A percentile compares a stretch with the other conserved stretches of the same genome.
Evolutionary conservation across 2,888 invertebrate species (phyloP).

Genomic region (Automeris io): DNA sequence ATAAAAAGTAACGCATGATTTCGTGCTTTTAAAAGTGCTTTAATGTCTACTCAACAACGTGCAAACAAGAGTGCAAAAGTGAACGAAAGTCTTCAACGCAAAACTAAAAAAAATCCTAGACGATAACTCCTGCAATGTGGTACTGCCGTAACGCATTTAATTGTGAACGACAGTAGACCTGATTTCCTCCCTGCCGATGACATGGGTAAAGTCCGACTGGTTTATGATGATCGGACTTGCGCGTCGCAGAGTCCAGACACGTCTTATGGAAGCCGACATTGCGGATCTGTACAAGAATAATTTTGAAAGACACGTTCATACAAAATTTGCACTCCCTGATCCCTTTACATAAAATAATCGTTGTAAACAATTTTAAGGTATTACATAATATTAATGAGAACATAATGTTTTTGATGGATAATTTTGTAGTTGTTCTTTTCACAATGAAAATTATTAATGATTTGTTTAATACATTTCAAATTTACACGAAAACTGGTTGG

Average conservation of each 20-base stretch:
- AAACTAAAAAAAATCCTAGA: slow-evolving; percentile 27
- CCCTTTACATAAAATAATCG: neutral
- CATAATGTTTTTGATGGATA: too few species aligned
- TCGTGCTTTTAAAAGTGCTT: slow-evolving; percentile 23
- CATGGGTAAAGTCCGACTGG: slow-evolving; percentile 98
- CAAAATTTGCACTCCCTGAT: slow-evolving; percentile 41
- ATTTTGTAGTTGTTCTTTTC: too few species aligned
- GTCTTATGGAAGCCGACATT: slow-evolving; percentile 92
- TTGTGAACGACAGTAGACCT: slow-evolving; percentile 83
- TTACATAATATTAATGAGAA: too few species aligned
- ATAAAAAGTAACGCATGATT: slow-evolving; percentile 31
- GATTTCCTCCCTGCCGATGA: slow-evolving; percentile 99
- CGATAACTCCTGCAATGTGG: slow-evolving; percentile 54
- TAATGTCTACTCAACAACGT: slow-evolving; percentile 34
- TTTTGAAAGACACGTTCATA: slow-evolving; percentile 49
- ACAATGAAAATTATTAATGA: too few species aligned
- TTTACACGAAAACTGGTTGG: too few species aligned
- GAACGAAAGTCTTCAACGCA: slow-evolving; percentile 20
- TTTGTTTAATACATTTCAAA: too few species aligned
- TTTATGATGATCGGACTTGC: slow-evolving; percentile 96
- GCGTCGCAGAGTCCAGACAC: slow-evolving; percentile 97
- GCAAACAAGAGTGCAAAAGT: slow-evolving; percentile 55
- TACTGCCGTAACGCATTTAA: slow-evolving; percentile 64
- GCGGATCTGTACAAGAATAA: slow-evolving; percentile 81
- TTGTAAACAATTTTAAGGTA: too few species aligned